Evolutionary conservation across 2,113 vertebrate genomes (phyloP).

Genomic region (Psophia crepitans): DNA sequence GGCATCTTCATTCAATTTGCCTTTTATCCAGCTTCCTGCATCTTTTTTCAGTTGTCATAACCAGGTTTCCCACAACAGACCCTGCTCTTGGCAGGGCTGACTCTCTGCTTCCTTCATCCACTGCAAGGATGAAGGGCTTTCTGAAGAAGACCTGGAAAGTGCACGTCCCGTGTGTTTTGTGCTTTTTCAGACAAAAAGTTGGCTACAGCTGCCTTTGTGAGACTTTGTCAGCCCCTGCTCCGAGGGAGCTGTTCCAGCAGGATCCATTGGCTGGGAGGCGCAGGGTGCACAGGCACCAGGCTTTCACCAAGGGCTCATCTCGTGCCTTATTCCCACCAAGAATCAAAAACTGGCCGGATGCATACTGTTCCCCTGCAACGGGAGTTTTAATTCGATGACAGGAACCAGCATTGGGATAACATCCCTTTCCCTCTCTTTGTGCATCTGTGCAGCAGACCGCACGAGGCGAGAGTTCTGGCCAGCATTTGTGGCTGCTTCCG

Average conservation of each 20-base stretch:
- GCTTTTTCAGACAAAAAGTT: background rate
- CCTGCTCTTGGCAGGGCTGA: background rate
- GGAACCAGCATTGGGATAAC: background rate
- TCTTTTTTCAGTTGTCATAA: background rate
- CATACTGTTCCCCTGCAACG: background rate
- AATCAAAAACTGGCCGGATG: rapidly evolving
- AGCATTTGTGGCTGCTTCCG: background rate
- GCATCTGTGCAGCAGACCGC: background rate
- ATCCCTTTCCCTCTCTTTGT: background rate
- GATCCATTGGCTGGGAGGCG: background rate
- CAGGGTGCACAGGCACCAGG: background rate
- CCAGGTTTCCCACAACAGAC: background rate
- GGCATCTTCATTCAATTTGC: background rate
- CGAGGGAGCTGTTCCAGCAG: background rate
- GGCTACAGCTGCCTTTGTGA: background rate
- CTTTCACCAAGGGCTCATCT: background rate
- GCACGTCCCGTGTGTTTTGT: background rate
- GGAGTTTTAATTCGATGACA: background rate
- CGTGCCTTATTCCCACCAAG: background rate
- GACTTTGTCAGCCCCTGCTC: background rate
- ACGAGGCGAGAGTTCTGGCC: background rate
- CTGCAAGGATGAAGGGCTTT: background rate
- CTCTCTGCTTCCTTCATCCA: background rate
- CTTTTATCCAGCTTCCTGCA: background rate
- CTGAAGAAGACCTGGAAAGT: background rate